A percentile compares a stretch with the other conserved stretches of the same genome.
phyloP scores from a whole-genome alignment of 2,888 invertebrate species.

The Andrena flavipes region DNA sequence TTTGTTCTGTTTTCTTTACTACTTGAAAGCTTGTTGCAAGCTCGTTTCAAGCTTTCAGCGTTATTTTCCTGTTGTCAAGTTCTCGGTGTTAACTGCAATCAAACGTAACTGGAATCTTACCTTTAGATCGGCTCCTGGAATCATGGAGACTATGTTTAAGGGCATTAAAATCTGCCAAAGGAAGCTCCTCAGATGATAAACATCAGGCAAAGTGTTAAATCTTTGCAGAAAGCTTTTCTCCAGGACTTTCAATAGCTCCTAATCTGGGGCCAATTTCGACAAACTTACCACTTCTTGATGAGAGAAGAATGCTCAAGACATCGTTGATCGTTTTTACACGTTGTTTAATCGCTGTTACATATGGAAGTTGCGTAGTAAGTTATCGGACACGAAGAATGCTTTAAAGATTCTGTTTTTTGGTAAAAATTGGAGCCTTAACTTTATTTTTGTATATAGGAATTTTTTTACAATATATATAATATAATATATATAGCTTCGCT shows the following conservation, averaged over 20 bases:
- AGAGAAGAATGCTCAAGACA: background rate
- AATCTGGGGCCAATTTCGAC: background rate
- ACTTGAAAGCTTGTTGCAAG: background rate
- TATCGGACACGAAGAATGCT: conserved; percentile 55
- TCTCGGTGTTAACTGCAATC: background rate
- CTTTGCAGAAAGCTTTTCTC: too few species aligned
- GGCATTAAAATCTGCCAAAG: background rate
- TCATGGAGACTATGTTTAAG: background rate
- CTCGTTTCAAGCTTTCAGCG: too few species aligned
- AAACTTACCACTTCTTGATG: background rate
- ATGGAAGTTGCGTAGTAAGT: background rate
- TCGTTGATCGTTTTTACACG: background rate
- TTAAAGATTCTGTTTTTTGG: conserved; percentile 69
- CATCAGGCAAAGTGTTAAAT: too few species aligned
- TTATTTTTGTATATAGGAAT: conserved; percentile 83
- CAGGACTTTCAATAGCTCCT: background rate
- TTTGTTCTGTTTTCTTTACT: too few species aligned
- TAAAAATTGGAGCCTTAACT: conserved; percentile 83
- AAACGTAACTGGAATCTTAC: background rate
- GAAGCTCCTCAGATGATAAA: background rate
- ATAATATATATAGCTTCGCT: conserved; percentile 76
- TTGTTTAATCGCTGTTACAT: background rate
- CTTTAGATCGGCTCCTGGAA: background rate
- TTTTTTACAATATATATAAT: conserved; percentile 79
- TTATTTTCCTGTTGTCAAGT: background rate